Evolutionary conservation across 2,888 invertebrate genomes (phyloP), one percentile per base, ranked within the genome.

Genomic region (Margaritifera margaritifera): DNA sequence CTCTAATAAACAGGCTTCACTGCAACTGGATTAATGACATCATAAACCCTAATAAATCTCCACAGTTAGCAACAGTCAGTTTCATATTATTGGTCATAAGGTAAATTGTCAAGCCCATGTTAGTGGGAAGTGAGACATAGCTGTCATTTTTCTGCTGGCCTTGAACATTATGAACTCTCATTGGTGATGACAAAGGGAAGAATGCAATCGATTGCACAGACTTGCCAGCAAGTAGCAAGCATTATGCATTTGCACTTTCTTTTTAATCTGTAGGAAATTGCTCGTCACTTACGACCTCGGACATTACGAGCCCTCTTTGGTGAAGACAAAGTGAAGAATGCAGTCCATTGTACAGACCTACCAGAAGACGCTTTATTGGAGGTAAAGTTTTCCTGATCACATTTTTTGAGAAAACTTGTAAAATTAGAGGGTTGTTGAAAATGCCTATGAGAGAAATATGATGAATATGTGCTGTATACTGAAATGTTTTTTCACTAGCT

Each of bases 311-410:
- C 97, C 1, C 93, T 93, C 84, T 95, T 94, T 90, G 98, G 98
- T 0, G 92, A 92, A 57, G 94, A 93, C 57, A 95, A 94, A 90
- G 93, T 95, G 27, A 92, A 94, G 86, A 98, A 98, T 90, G 97
- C 95, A 6, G 92, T 98, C 11, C 98, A 98, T 89, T 97, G 97
- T 88, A 97, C 98, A 27, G 98, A 98, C 91, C 91, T 98, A 68
- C 93, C 94, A 0, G 96, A 97, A 87, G 97, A 98, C 90, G 94
- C 95, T 0, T 86, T 93, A 42, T 90, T 96, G 66, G 98, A 98
- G 92, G 92, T 86, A 68, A 65, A 68, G 53, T 42, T 22, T 27
- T 51, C 6, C 6, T 18, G 6, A 24, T 25, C 64, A 22, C 24
- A 50, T 19, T 6, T 31, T 54, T 61, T 62, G 24, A 3, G 20